These are phyloP conservation scores for Harpalus rufipes DNA, from an alignment of 2,888 invertebrate species.

Conservation along the genomic window DNA sequence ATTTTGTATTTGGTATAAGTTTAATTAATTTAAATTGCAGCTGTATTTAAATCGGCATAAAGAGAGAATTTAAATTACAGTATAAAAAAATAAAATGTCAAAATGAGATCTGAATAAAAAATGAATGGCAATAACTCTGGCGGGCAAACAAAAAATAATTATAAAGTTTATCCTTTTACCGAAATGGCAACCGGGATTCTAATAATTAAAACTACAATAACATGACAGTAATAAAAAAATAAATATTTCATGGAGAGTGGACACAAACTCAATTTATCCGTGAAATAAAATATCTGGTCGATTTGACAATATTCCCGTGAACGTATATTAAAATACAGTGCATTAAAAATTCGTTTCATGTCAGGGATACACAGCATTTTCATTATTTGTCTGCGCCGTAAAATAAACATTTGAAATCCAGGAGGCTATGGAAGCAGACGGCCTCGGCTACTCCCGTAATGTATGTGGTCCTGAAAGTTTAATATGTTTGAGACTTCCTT, in stretches of 20 bases:
- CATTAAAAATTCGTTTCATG: conserved; percentile 53
- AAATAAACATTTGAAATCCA: conserved; percentile 51
- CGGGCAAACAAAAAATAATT: conserved; percentile 30
- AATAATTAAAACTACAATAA: conserved; percentile 62
- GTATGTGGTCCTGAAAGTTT: conserved; percentile 56
- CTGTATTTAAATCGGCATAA: background rate
- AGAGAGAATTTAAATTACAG: conserved; percentile 34
- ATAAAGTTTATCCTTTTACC: conserved; percentile 44
- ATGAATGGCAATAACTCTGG: conserved; percentile 7
- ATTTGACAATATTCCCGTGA: conserved; percentile 41
- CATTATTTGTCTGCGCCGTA: conserved; percentile 44
- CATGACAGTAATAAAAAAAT: conserved; percentile 62
- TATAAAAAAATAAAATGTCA: conserved; percentile 32
- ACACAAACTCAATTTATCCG: conserved; percentile 50
- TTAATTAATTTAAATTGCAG: background rate
- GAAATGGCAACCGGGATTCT: conserved; percentile 39
- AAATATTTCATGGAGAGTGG: conserved; percentile 46
- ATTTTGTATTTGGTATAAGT: background rate
- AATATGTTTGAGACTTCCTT: conserved; percentile 58
- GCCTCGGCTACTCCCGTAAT: conserved; percentile 16
- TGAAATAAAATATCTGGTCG: conserved; percentile 49
- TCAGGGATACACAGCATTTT: conserved; percentile 37
- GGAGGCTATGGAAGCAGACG: background rate
- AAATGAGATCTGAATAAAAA: conserved; percentile 28
- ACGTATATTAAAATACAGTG: conserved; percentile 49